Base-by-base conservation (phyloP, 2,113 vertebrate species). In the Leptobrachium ailaonicum region DNA sequence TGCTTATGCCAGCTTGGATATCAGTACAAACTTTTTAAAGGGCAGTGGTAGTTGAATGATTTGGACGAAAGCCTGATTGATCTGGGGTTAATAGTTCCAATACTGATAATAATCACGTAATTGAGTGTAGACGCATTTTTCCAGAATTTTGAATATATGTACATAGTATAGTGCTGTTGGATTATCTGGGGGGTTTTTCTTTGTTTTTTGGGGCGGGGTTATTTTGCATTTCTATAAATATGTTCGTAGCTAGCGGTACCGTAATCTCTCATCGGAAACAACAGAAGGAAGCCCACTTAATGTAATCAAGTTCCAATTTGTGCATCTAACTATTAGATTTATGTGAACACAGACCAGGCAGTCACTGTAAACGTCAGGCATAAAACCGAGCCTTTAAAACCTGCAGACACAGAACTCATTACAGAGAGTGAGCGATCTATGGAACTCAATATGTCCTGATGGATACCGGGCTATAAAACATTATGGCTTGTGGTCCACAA, bases 301-400 rank as follows among this genome's bases (percentile, higher is more conserved):
- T 79, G 69, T 73, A 66, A 80, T 80, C 62, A 73, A 66, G 71
- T 67, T 80, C 71, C 78, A 66, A 80, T 80, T 80, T 80, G 78
- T 80, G 78, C 50, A 73, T 73, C 20, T 8, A n/a, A 67, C 56
- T 72, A 79, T 80, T 73, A 73, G 70, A 80, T 80, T 80, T 80
- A 50, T 78, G 53, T 32, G 71, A 80, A 73, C 77, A 80, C 41
- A 80, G n/a, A 58, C 60, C 60, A 72, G 63, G 60, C 60, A n/a
- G 5, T 80, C 42, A 44, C 71, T 67, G 50, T 67, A 64, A 80
- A 80, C 66, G 71, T 50, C 71, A 67, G 67, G 63, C 71, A 73
- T 80, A 80, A 80, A 80, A 67, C 71, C 44, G 63, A 45, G 62
- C 77, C 63, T 73, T 80, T 80, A 80, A 73, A 58, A 40, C 71